Percentiles rank a stretch among this genome's conserved stretches.
These are phyloP conservation scores for Drosophila infuscata DNA, from an alignment of 2,888 invertebrate genomes.

Conservation along the genomic window DNA sequence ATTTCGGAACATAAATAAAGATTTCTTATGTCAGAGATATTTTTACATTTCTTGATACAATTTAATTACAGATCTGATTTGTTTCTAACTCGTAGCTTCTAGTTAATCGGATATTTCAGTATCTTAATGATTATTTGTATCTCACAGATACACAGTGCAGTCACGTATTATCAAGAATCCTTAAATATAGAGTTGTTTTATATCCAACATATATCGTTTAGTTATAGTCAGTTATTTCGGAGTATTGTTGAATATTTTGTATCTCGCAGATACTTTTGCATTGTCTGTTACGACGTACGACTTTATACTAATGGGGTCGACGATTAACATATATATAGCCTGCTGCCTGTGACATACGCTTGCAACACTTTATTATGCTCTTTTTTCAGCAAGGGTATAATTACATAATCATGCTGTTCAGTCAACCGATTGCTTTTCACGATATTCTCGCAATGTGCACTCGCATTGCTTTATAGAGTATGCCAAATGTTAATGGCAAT, in stretches of 20 bases:
- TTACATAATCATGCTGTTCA: constrained; percentile 59
- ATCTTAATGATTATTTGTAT: not conserved
- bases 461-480: constrained; percentile 10
- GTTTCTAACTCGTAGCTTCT: too few species aligned
- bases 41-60: not conserved
- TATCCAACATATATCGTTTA: not conserved
- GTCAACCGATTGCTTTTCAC: constrained; percentile 40
- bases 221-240: not conserved
- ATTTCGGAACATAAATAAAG: not conserved
- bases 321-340: not conserved
- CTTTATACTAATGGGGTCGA: not conserved
- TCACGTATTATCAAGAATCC: not conserved
- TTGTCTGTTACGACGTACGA: too few species aligned
- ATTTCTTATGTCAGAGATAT: not conserved
- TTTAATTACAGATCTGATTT: not conserved
- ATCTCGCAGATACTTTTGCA: not conserved
- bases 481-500: constrained; percentile 54
- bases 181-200: not conserved
- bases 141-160: not conserved
- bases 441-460: constrained; percentile 33
- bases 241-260: not conserved
- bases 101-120: not conserved
- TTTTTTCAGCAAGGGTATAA: constrained; percentile 7
- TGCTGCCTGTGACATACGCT: not conserved
- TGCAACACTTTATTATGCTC: not conserved